Conservation (phyloP, 2,113 vertebrate species). For the Eubucco bourcierii region DNA sequence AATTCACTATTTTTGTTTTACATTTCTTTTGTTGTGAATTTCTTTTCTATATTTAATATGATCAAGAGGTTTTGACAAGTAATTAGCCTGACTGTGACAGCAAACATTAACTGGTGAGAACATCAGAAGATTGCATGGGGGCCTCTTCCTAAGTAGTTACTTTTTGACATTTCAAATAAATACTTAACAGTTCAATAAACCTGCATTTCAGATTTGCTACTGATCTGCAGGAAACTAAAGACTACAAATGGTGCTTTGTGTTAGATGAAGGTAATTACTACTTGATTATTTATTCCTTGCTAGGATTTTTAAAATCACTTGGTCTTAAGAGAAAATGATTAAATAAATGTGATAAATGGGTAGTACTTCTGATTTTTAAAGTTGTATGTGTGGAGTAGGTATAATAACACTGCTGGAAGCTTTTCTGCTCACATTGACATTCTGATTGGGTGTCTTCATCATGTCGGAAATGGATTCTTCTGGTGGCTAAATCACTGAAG, state of each 20-base stretch:
- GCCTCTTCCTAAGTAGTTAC: constrained; percentile 6
- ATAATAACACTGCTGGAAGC: not conserved
- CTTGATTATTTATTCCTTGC: not conserved
- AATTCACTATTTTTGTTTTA: not conserved
- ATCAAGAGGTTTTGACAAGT: constrained; percentile 66
- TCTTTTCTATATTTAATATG: constrained; percentile 13
- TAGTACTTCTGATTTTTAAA: not conserved
- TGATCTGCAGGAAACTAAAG: not conserved
- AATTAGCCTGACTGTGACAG: constrained; percentile 47
- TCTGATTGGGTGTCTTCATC: not conserved
- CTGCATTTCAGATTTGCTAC: not conserved
- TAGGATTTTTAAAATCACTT: not conserved
- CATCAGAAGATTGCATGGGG: not conserved
- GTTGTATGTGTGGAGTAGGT: not conserved
- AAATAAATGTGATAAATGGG: not conserved
- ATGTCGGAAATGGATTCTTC: accelerated
- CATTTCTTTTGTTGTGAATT: not conserved
- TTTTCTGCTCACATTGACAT: accelerated
- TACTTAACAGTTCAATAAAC: constrained; percentile 35
- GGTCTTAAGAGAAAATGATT: not conserved
- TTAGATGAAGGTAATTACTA: constrained; percentile 11
- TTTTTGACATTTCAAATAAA: constrained; percentile 55
- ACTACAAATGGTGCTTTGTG: constrained; percentile 37
- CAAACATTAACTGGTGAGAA: constrained; percentile 23
- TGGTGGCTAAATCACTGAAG: accelerated